Evolutionary conservation across 2,888 invertebrate species (phyloP), one percentile per base, ranked within the genome.

Genomic region (Mythimna vitellina): DNA sequence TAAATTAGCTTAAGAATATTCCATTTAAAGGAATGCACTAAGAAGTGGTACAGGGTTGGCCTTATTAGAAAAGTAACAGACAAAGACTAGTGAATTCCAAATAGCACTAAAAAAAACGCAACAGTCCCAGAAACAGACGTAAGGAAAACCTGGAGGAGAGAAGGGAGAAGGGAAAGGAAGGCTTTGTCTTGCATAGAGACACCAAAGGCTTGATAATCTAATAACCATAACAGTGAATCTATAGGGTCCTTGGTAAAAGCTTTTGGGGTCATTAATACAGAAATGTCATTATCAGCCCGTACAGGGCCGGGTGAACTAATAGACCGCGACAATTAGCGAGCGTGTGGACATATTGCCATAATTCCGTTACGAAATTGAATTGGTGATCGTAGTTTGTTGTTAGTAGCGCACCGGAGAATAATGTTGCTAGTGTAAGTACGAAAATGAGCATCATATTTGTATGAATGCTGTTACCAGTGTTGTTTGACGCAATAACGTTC

Each of bases 291-390:
- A 73, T 60, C 72, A 78, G 70, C 79, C 51, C 12, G 46, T 62
- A 32, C 51, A 58, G 60, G 54, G 25, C 61, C 57, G 54, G 57
- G 68, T 54, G 65, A 80, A 58, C 75, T 75, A 79, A 79, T 68
- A 61, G 74, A 78, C 73, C 77, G 63, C 35, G 22, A 68, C 64
- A 79, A 79, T 79, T 79, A 79, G 56, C 51, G 64, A 53, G 20
- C 56, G 56, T 61, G 68, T 56, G 79, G 68, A 79, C 68, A 64
- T 78, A 60, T 73, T 73, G 79, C 79, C 73, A 73, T 77, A 77
- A 79, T 73, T 67, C 74, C 8, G 67, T 73, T 53, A 35, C 25
- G 54, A 73, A 73, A 77, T 77, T 78, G 67, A 64, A 77, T 77
- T 77, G 63, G 63, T 64, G 73, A 56, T 64, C 68, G 54, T 20